Conservation (phyloP, 2,113 vertebrate genomes). For the Atractosteus spatula region DNA sequence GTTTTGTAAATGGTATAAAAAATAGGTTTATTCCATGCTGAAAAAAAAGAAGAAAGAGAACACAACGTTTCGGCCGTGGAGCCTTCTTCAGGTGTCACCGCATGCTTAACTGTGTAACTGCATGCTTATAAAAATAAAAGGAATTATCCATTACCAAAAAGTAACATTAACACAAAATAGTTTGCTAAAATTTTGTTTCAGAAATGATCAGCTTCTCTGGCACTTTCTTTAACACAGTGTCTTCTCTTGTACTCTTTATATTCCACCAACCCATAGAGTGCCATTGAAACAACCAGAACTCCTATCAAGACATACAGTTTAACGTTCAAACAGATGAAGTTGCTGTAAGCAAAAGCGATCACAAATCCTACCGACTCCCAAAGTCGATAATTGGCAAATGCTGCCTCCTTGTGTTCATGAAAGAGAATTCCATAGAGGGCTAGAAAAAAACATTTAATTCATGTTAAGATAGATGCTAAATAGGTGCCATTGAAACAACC, state of each 20-base stretch:
- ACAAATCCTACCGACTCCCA: constrained; percentile 90
- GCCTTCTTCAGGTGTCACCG: too few relatives aligned
- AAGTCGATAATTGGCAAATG: constrained; percentile 90
- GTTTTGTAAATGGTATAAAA: too few relatives aligned
- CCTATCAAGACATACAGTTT: constrained; percentile 79
- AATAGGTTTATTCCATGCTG: too few relatives aligned
- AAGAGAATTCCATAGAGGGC: constrained; percentile 86
- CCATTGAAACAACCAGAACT: constrained; percentile 59
- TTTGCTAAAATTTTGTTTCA: constrained; percentile 43
- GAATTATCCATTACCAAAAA: too few relatives aligned
- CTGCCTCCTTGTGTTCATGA: constrained; percentile 79
- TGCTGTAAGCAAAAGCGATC: constrained; percentile 85
- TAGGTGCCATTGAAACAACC: too few relatives aligned
- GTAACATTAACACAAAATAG: too few relatives aligned
- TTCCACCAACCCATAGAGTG: constrained; percentile 72
- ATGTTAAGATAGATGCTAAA: too few relatives aligned
- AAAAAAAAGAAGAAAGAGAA: too few relatives aligned
- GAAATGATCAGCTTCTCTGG: background rate
- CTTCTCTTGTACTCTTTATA: constrained; percentile 55
- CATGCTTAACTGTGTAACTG: too few relatives aligned
- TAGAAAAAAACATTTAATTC: constrained; percentile 36
- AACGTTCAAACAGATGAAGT: constrained; percentile 69
- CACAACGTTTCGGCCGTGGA: too few relatives aligned
- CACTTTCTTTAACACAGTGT: background rate
- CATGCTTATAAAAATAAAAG: too few relatives aligned